Evolutionary conservation across 2,113 vertebrate species (phyloP).

Genomic region (Paramormyrops kingsleyae): DNA sequence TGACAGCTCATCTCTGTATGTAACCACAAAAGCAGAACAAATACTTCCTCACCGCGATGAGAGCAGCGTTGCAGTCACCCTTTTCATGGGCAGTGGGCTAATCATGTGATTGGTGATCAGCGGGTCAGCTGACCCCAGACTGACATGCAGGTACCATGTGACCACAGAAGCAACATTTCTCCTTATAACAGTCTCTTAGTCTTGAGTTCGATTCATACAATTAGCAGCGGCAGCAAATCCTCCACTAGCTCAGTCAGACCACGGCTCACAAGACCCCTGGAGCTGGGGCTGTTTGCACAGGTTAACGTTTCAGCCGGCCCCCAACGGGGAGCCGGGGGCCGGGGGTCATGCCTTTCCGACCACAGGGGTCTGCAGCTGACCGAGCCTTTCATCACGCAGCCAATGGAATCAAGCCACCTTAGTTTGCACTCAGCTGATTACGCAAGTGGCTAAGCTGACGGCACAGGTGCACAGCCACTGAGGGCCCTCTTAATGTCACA

Average conservation of each 20-base stretch:
- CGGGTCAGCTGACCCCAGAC: not conserved
- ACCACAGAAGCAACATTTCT: not conserved
- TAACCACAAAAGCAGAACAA: not conserved
- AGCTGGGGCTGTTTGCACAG: not conserved
- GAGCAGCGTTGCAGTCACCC: not conserved
- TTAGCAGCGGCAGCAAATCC: not conserved
- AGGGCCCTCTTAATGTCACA: not conserved
- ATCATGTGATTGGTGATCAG: not conserved
- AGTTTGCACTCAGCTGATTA: not conserved
- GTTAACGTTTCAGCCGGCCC: not conserved
- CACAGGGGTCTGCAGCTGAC: slow-evolving; percentile 13
- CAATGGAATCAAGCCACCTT: slow-evolving; percentile 10
- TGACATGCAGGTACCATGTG: not conserved
- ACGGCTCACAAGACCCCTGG: not conserved
- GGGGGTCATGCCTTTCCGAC: not conserved
- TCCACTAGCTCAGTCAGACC: not conserved
- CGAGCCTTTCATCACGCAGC: not conserved
- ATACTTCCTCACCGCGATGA: not conserved
- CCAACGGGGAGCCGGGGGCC: not conserved
- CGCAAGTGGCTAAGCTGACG: not conserved
- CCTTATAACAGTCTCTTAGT: not conserved
- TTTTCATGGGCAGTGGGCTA: not conserved
- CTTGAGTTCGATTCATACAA: not conserved
- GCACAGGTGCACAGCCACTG: not conserved
- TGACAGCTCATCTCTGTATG: not conserved